Evolutionary conservation across 2,888 invertebrate species (phyloP), one percentile per base, ranked within the genome.

Genomic region (Hoplodrina ambigua): DNA sequence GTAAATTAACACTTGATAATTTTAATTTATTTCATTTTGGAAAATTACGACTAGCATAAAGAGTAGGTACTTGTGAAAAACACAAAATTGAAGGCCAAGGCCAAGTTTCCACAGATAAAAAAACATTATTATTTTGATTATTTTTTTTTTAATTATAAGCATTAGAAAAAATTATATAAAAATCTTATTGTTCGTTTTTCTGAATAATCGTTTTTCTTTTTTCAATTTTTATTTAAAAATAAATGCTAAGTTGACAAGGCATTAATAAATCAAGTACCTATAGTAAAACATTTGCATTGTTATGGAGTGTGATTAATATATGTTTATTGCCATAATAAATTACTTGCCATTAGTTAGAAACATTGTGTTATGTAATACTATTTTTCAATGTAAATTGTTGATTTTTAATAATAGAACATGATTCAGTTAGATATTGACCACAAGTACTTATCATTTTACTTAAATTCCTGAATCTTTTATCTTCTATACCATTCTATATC

Each of bases 281-380:
- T 25, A 46, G 2, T 11, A 25, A 63, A 44, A 52, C 3, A 55
- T 49, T 54, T 33, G 7, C 19, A 41, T 69, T 59, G 13, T 55
- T 68, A 55, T 8, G 10, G 13, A 25, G 5, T 49, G n/a, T 54
- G 49, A 66, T 30, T 25, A 25, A 25, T 30, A 41, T 66, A 41
- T 65, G 33, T 20, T 50, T 58, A 41, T 44, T 66, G 46, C 17
- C 46, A 46, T 20, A 19, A 58, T 44, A 57, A 57, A 73, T 58
- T 1, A 41, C 30, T 54, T 52, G 30, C n/a, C 41, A 17, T 70
- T 57, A 19, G 7, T 25, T 46, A 19, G 4, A 46, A 17, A 46
- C 46, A 46, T 50, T 25, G 33, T 4, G 17, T 46, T 60, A 37
- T 37, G 60, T 49, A 17, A 53, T 25, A 5, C 25, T 30, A 4